Conservation (phyloP, 2,888 invertebrate genomes). For the Chaetogeoica ovagalla region DNA sequence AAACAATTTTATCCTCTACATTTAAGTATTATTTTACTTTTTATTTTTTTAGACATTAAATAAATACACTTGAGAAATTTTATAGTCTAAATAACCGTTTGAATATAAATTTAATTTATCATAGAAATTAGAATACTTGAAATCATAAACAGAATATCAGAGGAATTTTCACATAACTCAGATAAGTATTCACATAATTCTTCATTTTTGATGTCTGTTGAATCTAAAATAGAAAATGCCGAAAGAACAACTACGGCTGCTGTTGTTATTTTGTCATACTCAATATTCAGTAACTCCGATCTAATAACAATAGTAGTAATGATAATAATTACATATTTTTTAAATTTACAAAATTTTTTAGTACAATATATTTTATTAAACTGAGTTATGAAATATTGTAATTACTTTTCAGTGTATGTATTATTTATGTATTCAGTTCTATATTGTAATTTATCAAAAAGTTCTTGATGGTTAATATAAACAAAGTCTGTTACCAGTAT, state of each 20-base stretch:
- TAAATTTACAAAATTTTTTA: background rate
- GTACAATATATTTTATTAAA: background rate
- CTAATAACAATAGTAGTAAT: constrained; percentile 10
- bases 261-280: constrained; percentile 38
- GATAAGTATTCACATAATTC: constrained; percentile 25
- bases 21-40: too few species aligned
- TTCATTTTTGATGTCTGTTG: constrained; percentile 12
- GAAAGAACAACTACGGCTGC: constrained; percentile 33
- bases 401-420: constrained; percentile 33
- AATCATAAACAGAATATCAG: constrained; percentile 2
- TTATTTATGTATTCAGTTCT: background rate
- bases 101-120: constrained; percentile 4
- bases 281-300: constrained; percentile 7
- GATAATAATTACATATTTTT: background rate
- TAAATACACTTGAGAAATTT: too few species aligned
- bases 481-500: constrained; percentile 32
- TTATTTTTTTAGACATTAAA: too few species aligned
- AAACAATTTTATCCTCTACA: too few species aligned
- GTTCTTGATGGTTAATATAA: constrained; percentile 38
- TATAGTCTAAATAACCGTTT: background rate
- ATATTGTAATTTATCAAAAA: constrained; percentile 8
- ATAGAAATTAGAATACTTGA: constrained; percentile 7
- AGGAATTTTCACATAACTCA: constrained; percentile 21
- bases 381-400: background rate
- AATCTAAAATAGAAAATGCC: constrained; percentile 17